phyloP scores from a whole-genome alignment of 2,113 vertebrate species.

The Arizona elegans region DNA sequence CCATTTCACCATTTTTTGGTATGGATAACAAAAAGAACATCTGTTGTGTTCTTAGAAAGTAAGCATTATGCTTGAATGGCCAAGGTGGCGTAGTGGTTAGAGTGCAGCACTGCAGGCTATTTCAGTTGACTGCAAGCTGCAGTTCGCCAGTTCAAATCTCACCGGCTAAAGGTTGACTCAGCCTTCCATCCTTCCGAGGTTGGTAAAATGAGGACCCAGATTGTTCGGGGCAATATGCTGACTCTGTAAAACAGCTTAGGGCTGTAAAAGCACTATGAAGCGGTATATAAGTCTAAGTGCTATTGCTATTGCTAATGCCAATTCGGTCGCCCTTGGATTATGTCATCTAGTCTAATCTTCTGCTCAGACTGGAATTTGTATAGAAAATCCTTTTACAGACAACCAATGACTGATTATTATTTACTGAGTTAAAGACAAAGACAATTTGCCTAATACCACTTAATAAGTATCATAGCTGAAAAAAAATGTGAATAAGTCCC shows the following conservation, averaged over 20 bases:
- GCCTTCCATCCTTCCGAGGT: too few relatives aligned
- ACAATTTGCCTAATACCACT: not conserved
- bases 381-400: not conserved
- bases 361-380: not conserved
- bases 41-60: not conserved
- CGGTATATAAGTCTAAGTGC: too few relatives aligned
- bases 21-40: not conserved
- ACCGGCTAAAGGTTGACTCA: too few relatives aligned
- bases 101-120: too few relatives aligned
- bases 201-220: too few relatives aligned
- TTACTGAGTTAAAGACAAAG: not conserved
- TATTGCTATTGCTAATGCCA: not conserved
- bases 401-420: not conserved
- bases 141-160: too few relatives aligned
- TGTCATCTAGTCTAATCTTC: not conserved
- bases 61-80: not conserved
- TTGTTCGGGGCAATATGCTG: too few relatives aligned
- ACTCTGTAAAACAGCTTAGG: too few relatives aligned
- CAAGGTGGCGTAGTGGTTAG: too few relatives aligned
- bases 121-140: too few relatives aligned
- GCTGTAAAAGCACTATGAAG: too few relatives aligned
- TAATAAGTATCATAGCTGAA: not conserved
- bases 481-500: not conserved
- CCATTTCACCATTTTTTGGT: not conserved
- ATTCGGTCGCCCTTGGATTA: not conserved